A percentile compares a stretch with the other conserved stretches of the same genome.
Conservation (phyloP, 1,140 invertebrate genomes). For the Aporrectodea caliginosa region DNA sequence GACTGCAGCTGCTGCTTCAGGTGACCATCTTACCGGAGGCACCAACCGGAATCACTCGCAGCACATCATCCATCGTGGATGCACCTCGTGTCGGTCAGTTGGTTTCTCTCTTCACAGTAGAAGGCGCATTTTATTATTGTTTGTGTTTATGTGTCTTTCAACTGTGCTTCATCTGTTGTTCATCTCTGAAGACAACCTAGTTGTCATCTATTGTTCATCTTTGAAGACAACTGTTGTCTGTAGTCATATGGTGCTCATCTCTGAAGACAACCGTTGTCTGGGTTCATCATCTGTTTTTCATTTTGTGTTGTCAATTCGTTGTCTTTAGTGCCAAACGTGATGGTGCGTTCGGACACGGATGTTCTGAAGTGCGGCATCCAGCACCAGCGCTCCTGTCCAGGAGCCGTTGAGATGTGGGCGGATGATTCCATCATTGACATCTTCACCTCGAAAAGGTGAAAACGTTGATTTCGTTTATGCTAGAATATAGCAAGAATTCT, state of each 20-base stretch:
- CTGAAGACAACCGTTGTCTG: too few species aligned
- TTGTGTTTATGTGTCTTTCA: too few species aligned
- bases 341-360: slow-evolving; percentile 50
- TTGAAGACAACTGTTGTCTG: too few species aligned
- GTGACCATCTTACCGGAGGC: slow-evolving; percentile 46
- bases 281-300: too few species aligned
- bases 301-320: neutral
- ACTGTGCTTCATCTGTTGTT: too few species aligned
- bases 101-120: too few species aligned
- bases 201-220: too few species aligned
- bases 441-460: slow-evolving; percentile 21
- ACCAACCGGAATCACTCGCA: slow-evolving; percentile 36
- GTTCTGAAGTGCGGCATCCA: slow-evolving; percentile 36
- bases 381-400: slow-evolving; percentile 46
- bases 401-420: slow-evolving; percentile 39
- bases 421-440: slow-evolving; percentile 47
- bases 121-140: too few species aligned
- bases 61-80: slow-evolving; percentile 36
- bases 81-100: slow-evolving; percentile 9
- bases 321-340: slow-evolving; percentile 38
- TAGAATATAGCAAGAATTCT: too few species aligned
- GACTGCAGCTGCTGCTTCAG: slow-evolving; percentile 50
- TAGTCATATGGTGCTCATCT: too few species aligned
- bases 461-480: too few species aligned
- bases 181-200: too few species aligned